Conservation (phyloP, 2,888 invertebrate genomes). For the Agrotis ipsilon region DNA sequence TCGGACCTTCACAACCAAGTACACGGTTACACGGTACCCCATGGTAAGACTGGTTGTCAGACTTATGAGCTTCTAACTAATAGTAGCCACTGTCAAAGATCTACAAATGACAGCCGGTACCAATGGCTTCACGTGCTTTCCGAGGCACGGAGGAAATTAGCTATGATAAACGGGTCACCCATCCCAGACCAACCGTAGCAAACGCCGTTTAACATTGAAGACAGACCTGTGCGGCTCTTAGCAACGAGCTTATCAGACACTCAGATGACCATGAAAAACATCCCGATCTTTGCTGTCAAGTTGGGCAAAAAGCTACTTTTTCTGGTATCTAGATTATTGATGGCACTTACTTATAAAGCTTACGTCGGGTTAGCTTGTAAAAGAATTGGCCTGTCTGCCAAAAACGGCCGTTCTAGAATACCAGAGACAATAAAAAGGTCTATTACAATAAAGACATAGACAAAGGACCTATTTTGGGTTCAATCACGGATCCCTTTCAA, state of each 20-base stretch:
- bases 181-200: no score
- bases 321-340: neutral
- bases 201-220: no score
- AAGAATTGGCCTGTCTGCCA: constrained; percentile 32
- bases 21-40: no score
- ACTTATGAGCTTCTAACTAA: neutral
- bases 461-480: constrained; percentile 30
- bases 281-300: neutral
- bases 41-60: neutral
- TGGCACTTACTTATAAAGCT: constrained; percentile 5
- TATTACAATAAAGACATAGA: constrained; percentile 25
- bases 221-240: neutral
- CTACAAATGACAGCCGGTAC: neutral
- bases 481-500: constrained; percentile 29
- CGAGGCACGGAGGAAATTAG: no score
- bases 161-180: no score
- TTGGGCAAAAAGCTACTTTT: constrained; percentile 6
- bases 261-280: neutral
- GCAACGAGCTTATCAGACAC: neutral
- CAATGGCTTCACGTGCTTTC: no score
- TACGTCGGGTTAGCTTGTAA: constrained; percentile 33
- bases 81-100: neutral
- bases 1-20: neutral
- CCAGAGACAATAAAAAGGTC: constrained; percentile 41
- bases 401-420: constrained; percentile 26